Base-by-base conservation (phyloP, 2,888 invertebrate genomes). In the Amphipoea oculea region DNA sequence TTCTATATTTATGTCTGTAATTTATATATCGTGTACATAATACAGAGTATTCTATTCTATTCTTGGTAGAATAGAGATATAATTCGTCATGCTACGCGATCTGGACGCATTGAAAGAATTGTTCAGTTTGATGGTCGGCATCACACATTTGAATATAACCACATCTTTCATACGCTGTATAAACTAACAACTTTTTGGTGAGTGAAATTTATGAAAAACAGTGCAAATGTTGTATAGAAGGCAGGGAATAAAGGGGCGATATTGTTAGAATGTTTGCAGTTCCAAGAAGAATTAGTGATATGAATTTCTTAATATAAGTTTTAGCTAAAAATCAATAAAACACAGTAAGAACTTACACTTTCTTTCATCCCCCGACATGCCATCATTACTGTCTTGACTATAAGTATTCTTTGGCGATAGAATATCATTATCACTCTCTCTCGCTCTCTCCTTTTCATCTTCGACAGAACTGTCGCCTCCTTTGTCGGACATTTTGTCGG, bases 351-450 rank as follows among this genome's bases (percentile, higher is more conserved):
- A 82, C 93, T 91, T 62, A 96, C 96, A 79, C 90, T 96, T 96
- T 84, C 95, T 93, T 83, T 97, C 97, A 85, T 97, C 97, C 0
- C 96, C 96, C 0, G 96, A 97, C 89, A 96, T 83, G 0, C 96
- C 97, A 78, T 97, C 97, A 71, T 96, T 97, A 69, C 97, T 97
- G 67, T 97, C 97, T 78, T 96, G 96, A 62, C 95, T 94, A 57
- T 90, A 95, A 0, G 93, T 91, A 60, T 94, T 94, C 90, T 95
- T 96, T 3, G 97, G 97, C 12, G 97, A 97, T 82, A 96, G 91
- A 69, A 96, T 92, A 73, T 95, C 95, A 2, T 90, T 94, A 78
- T 95, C 95, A 73, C 94, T 95, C 90, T 95, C 95, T 54, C 92
- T 90, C 48, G 88, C 90, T 67, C 88, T 83, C 40, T 89, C 94